phyloP scores from a whole-genome alignment of 1,140 invertebrate genomes.

The Lithobius niger region DNA sequence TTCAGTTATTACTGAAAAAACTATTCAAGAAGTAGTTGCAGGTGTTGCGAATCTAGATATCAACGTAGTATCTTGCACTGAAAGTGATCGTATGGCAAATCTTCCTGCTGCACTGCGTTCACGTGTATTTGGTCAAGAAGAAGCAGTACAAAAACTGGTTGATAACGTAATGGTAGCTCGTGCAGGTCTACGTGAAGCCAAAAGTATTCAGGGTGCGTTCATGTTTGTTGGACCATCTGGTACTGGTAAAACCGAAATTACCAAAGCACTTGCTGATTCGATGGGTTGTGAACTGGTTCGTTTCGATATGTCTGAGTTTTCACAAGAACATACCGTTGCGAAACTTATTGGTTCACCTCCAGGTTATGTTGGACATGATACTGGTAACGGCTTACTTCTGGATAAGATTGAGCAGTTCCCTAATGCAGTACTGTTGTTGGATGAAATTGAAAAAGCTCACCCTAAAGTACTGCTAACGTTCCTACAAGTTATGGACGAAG shows the following conservation, averaged over 20 bases:
- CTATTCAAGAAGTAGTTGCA: too few species aligned
- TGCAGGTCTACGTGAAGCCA: conserved; percentile 38
- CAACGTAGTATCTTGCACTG: conserved; percentile 18
- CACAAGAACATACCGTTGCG: conserved; percentile 34
- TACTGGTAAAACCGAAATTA: conserved; percentile 40
- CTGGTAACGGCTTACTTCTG: conserved; percentile 39
- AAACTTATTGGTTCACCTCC: conserved; percentile 41
- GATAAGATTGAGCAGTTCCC: conserved; percentile 32
- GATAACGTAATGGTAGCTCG: conserved; percentile 22
- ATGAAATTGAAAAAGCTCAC: conserved; percentile 44
- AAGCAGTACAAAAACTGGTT: not conserved
- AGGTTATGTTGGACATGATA: conserved; percentile 40
- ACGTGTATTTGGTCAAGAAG: not conserved
- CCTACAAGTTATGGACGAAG: conserved; percentile 41
- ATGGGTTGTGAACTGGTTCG: conserved; percentile 29
- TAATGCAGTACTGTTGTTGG: conserved; percentile 37
- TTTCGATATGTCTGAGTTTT: conserved; percentile 40
- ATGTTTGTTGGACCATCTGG: conserved; percentile 39
- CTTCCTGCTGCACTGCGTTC: not conserved
- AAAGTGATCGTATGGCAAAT: not conserved
- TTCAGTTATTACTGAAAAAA: conserved; percentile 5
- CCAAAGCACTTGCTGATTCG: conserved; percentile 35
- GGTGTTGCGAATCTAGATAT: conserved; percentile 10
- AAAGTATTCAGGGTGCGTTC: conserved; percentile 33
- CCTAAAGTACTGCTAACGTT: conserved; percentile 39